These are phyloP conservation scores for Odiellus spinosus DNA, from an alignment of 2,888 invertebrate species.

Conservation along the genomic window DNA sequence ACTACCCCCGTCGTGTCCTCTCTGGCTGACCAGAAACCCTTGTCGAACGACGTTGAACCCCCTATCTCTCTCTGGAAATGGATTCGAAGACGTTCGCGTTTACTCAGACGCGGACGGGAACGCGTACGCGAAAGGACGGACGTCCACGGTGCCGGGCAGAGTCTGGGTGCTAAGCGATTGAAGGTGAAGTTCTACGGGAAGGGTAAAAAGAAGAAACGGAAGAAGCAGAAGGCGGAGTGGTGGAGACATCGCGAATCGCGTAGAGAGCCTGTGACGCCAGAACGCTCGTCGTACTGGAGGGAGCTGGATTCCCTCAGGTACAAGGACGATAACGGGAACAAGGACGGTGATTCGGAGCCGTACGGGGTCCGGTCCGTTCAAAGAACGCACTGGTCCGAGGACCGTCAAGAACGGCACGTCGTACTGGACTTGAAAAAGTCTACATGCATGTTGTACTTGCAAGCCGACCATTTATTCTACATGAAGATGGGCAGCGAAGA, in stretches of 20 bases:
- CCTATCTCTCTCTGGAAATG: not conserved
- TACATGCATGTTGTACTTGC: constrained; percentile 85
- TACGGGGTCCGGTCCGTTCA: constrained; percentile 19
- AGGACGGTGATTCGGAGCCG: constrained; percentile 17
- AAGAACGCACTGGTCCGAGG: constrained; percentile 19
- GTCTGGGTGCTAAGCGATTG: too few relatives aligned
- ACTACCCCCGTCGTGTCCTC: too few relatives aligned
- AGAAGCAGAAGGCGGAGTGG: not conserved
- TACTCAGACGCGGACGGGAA: not conserved
- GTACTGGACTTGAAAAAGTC: constrained; percentile 38
- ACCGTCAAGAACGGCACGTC: constrained; percentile 18
- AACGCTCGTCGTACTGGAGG: constrained; percentile 12
- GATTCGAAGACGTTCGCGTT: not conserved
- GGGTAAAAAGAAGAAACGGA: too few relatives aligned
- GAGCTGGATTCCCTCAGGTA: constrained; percentile 18
- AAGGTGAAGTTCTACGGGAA: too few relatives aligned
- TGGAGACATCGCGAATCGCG: not conserved
- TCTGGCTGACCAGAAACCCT: not conserved
- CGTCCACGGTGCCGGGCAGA: not conserved
- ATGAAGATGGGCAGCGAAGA: constrained; percentile 85
- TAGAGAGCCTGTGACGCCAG: not conserved
- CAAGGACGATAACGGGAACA: constrained; percentile 6
- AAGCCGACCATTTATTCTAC: constrained; percentile 85
- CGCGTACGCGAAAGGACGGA: not conserved
- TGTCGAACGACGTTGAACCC: not conserved